phyloP scores from a whole-genome alignment of 2,888 invertebrate species.

The Nasonia oneida region DNA sequence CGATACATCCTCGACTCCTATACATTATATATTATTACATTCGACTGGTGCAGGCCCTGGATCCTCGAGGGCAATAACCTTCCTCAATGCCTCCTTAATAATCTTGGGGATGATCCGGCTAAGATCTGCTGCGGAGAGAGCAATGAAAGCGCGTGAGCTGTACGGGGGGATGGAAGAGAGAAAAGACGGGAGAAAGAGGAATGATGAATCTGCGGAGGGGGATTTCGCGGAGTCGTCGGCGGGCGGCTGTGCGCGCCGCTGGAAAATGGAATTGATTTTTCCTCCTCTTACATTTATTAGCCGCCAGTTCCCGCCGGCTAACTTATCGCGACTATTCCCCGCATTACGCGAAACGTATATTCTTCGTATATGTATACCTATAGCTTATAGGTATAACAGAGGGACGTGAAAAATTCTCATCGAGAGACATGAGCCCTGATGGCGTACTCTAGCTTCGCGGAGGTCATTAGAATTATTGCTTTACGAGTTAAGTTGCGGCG shows the following conservation, averaged over 20 bases:
- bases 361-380: not conserved
- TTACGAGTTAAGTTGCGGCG: not conserved
- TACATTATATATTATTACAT: not conserved
- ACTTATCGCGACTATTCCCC: slow-evolving; percentile 51
- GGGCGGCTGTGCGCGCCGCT: not conserved
- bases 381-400: too few species aligned
- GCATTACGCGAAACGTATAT: slow-evolving; percentile 57
- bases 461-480: slow-evolving; percentile 28
- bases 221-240: slow-evolving; percentile 12
- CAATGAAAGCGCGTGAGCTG: not conserved
- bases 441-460: not conserved
- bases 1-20: not conserved
- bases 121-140: not conserved
- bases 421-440: not conserved
- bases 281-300: slow-evolving; percentile 55
- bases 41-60: not conserved
- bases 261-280: slow-evolving; percentile 60
- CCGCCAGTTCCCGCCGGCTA: slow-evolving; percentile 15
- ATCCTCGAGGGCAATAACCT: not conserved
- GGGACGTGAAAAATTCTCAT: slow-evolving; percentile 49
- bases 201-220: slow-evolving; percentile 44
- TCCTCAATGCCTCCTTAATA: not conserved
- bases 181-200: slow-evolving; percentile 4
- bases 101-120: not conserved
- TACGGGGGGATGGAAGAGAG: not conserved